Evolutionary conservation across 2,888 invertebrate genomes (phyloP), one percentile per base, ranked within the genome.

Genomic region (Drosophila mayaguana): DNA sequence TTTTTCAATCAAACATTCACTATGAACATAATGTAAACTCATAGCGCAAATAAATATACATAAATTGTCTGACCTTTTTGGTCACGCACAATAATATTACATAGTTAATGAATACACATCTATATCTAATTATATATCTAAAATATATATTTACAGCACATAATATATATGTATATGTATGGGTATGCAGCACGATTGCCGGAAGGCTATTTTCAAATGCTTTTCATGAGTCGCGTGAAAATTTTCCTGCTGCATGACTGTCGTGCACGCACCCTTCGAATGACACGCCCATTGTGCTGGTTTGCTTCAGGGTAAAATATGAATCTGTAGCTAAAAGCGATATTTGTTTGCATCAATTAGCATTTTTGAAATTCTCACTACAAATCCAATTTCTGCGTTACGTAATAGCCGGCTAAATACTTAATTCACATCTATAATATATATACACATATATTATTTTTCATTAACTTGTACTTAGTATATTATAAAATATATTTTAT

Each of bases 191-290:
- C 53, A 53, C 53, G 38, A 22, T 53, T 53, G 68, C 56, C 79
- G 88, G 88, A 85, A 83, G 83, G 82, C 83, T 88, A 65, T 73
- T 76, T 65, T 80, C 71, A 72, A 83, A 83, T 72, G 76, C 72
- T 50, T 61, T 51, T 60, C 7, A 12, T 14, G 60, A 28, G 65
- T 46, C 84, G 86, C 83, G 83, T 86, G 89, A 83, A 89, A 83
- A 76, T 73, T 59, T 40, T 43, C 50, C 46, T 32, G 63, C 80
- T 62, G 69, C 79, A 85, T 81, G 81, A 81, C 88, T 78, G 57
- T 75, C 68, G 63, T 61, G 50, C 69, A 38, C 46, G 2, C 32
- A 38, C 56, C 32, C 32, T 32, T 22, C 55, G 16, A 8, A 8
- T 55, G 42, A 20, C 56, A 28, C 20, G 32, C 32, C 22, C 43